Evolutionary conservation across 2,888 invertebrate genomes (phyloP), one percentile per base, ranked within the genome.

Genomic region (Pristionchus fissidentatus): DNA sequence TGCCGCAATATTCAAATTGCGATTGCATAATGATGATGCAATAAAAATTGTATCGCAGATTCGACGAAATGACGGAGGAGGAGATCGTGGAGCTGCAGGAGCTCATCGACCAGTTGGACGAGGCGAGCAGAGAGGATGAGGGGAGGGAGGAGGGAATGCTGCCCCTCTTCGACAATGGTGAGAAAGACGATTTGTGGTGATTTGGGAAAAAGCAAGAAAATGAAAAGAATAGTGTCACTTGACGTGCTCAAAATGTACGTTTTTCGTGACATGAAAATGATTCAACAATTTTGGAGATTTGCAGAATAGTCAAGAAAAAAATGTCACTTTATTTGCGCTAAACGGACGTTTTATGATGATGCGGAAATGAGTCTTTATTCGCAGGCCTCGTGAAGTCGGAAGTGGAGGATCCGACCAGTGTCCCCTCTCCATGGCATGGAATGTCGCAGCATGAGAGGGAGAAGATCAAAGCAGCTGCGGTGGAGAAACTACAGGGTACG

Each of bases 51-150:
- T n/a, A n/a, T n/a, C n/a, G 35, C 22, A 70, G 70, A 70, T 70
- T 70, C 41, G 70, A 70, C 41, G 70, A 70, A n/a, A 70, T 70
- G 70, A 35, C n/a, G 3, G 8, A 8, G 38, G 70, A 22, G 43
- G 70, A 70, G 70, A 13, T 70, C 0, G 70, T 26, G 26, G 70
- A 70, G n/a, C 70, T 70, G 70, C 70, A 70, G 43, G 70, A 70
- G 38, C 70, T 70, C 1, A 70, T 70, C 70, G 41, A 70, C 43
- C 70, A 70, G 4, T 43, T 70, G 70, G 70, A 70, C 26, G 70
- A 22, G 1, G 43, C 70, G 41, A 70, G n/a, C n/a, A 70, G 70
- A 70, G n/a, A 70, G 26, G 70, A 70, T n/a, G 70, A 43, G 43
- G 70, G 43, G 41, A 10, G 41, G 5, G 70, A 43, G 43, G 70